Evolutionary conservation across 2,888 invertebrate species (phyloP).

Genomic region (Pseudococcus jackbeardsleyi): DNA sequence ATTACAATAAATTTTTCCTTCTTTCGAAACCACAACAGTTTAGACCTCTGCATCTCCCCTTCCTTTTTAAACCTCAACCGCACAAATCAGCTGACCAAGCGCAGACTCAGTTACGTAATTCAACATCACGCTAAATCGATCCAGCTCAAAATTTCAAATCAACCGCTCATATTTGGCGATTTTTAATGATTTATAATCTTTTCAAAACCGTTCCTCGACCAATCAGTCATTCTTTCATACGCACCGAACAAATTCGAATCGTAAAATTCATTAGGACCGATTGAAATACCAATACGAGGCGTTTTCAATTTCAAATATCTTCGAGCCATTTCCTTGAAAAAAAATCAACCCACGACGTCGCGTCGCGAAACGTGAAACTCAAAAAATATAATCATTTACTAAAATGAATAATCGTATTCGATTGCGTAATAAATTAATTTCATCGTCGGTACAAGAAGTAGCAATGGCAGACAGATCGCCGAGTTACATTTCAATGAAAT

Average conservation of each 20-base stretch:
- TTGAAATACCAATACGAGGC: constrained; percentile 16
- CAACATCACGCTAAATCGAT: too few species aligned
- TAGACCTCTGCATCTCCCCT: too few species aligned
- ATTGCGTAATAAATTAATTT: constrained; percentile 10
- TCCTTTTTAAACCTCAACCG: too few species aligned
- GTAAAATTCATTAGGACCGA: neutral
- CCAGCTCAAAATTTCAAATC: too few species aligned
- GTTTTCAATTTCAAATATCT: constrained; percentile 22
- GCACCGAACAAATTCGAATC: neutral
- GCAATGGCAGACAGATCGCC: neutral
- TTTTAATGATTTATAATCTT: neutral
- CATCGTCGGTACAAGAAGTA: neutral
- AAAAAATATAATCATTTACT: neutral
- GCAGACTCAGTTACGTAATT: too few species aligned
- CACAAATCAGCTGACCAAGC: too few species aligned
- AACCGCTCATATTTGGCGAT: neutral
- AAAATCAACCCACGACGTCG: neutral
- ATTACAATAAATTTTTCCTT: too few species aligned
- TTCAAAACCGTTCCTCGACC: neutral
- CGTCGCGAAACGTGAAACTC: neutral
- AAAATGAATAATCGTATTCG: constrained; percentile 2
- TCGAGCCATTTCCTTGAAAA: neutral
- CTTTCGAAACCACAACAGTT: too few species aligned
- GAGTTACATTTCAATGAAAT: neutral
- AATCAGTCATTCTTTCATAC: neutral